Percentiles rank a stretch among this genome's conserved stretches.
phyloP scores from a whole-genome alignment of 2,888 invertebrate species.

The Ptychoptera albimana region DNA sequence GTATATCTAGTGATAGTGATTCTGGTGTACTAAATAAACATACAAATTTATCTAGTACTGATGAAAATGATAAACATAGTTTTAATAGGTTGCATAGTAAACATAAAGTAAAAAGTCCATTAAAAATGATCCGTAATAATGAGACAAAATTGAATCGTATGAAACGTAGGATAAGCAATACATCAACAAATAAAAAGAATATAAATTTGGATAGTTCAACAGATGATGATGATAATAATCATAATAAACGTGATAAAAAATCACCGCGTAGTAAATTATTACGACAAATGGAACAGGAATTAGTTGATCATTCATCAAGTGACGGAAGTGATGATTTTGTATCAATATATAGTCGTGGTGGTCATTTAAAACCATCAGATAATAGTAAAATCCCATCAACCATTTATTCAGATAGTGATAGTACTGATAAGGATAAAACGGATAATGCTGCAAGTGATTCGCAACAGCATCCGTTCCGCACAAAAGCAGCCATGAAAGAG shows the following conservation, averaged over 20 bases:
- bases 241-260: constrained; percentile 5
- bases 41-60: constrained; percentile 1
- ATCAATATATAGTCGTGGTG: constrained; percentile 32
- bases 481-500: constrained; percentile 75
- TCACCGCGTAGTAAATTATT: constrained; percentile 39
- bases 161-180: constrained; percentile 10
- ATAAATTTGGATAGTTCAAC: constrained; percentile 39
- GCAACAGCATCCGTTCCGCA: constrained; percentile 51
- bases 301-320: constrained; percentile 37
- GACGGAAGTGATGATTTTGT: constrained; percentile 69
- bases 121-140: neutral
- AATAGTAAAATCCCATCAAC: constrained; percentile 29
- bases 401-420: constrained; percentile 71
- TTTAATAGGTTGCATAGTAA: neutral
- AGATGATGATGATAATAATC: constrained; percentile 36
- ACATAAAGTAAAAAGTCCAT: neutral
- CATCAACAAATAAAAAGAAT: constrained; percentile 1
- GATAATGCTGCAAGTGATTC: constrained; percentile 52
- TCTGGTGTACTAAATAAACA: constrained; percentile 21
- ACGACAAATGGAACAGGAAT: constrained; percentile 59
- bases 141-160: no score
- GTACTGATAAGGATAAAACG: constrained; percentile 32
- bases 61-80: constrained; percentile 1
- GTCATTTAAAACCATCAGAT: constrained; percentile 1
- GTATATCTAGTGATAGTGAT: constrained; percentile 33